phyloP scores from a whole-genome alignment of 1,140 invertebrate genomes.

The Rhopalosiphum padi region DNA sequence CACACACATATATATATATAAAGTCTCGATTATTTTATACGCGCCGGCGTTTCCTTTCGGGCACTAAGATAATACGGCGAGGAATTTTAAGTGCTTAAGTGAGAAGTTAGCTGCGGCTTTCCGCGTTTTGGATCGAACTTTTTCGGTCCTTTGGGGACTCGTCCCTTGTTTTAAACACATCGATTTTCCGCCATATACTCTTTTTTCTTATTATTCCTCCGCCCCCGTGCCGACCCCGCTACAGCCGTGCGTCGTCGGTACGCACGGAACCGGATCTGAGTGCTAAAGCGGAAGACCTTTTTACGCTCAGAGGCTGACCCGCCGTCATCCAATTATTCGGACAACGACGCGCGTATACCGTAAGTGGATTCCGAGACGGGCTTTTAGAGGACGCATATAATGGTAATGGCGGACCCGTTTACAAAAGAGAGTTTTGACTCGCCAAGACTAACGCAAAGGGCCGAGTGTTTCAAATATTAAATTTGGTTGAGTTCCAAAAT shows the following conservation, averaged over 20 bases:
- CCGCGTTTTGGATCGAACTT: conserved; percentile 53
- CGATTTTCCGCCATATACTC: conserved; percentile 42
- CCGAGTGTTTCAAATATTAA: conserved; percentile 36
- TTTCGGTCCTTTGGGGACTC: conserved; percentile 46
- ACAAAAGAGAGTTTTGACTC: conserved; percentile 20
- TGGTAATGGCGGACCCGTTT: conserved; percentile 7
- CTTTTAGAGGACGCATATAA: conserved; percentile 37
- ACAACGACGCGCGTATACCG: neutral
- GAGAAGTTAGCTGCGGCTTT: conserved; percentile 56
- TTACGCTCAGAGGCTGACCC: conserved; percentile 21
- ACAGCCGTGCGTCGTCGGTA: neutral
- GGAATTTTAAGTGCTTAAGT: conserved; percentile 55
- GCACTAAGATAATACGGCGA: neutral
- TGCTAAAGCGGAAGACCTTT: conserved; percentile 26
- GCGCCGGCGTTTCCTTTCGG: neutral
- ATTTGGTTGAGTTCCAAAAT: conserved; percentile 23
- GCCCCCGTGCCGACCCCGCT: neutral
- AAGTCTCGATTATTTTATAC: conserved; percentile 28
- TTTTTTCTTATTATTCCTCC: neutral
- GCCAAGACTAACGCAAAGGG: neutral
- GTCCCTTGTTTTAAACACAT: conserved; percentile 48
- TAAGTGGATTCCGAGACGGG: conserved; percentile 38
- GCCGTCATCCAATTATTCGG: conserved; percentile 45
- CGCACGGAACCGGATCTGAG: conserved; percentile 9
- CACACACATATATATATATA: neutral